Evolutionary conservation across 2,797 vertebrate species (phyloP).

Genomic region (Anguilla obscura): DNA sequence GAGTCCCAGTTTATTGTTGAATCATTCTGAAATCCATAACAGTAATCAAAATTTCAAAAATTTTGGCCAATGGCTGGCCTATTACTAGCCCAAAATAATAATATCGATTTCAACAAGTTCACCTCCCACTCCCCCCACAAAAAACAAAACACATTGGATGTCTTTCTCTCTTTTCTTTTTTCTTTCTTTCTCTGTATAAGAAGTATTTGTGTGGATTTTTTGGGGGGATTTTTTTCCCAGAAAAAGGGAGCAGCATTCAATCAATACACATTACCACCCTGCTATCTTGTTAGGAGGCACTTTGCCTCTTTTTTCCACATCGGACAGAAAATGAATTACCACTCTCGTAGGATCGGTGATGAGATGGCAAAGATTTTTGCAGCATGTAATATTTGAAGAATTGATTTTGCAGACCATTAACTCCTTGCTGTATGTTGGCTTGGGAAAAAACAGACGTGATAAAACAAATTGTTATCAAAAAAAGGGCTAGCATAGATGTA

Average conservation of each 20-base stretch:
- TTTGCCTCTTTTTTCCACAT: neutral
- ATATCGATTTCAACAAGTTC: neutral
- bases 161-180: neutral
- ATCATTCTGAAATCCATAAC: neutral
- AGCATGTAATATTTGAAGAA: slow-evolving; percentile 3
- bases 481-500: neutral
- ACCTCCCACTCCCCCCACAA: neutral
- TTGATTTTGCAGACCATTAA: slow-evolving; percentile 5
- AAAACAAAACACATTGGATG: neutral
- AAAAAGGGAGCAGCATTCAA: neutral
- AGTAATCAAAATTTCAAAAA: neutral
- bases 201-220: neutral
- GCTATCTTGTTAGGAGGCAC: slow-evolving; percentile 16
- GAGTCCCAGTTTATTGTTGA: neutral
- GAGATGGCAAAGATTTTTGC: slow-evolving; percentile 5
- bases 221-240: neutral
- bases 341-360: neutral
- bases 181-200: neutral
- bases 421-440: neutral
- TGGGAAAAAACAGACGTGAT: neutral
- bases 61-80: no score
- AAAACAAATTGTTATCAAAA: neutral
- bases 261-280: slow-evolving; percentile 8
- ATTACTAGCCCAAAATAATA: neutral
- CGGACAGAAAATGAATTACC: neutral